These are phyloP conservation scores for Actinemys pallida DNA, from an alignment of 2,113 vertebrate genomes.

Conservation along the genomic window DNA sequence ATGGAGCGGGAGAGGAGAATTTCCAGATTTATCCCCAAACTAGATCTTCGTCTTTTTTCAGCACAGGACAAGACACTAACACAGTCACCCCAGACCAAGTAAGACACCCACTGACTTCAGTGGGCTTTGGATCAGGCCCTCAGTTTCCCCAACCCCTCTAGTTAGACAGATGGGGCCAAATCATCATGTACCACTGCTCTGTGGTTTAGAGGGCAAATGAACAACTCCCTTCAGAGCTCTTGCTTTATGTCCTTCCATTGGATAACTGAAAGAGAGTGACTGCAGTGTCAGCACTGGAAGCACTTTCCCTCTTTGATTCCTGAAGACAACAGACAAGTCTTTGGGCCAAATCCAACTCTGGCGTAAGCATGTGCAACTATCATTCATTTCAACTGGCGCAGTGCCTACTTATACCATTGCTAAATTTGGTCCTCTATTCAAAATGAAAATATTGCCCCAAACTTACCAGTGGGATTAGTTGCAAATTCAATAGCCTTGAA, in stretches of 20 bases:
- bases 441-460: background rate
- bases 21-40: background rate
- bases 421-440: background rate
- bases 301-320: background rate
- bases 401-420: background rate
- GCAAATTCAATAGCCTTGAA: conserved; percentile 85
- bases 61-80: background rate
- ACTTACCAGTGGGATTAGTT: conserved; percentile 89
- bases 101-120: background rate
- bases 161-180: background rate
- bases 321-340: background rate
- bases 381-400: background rate
- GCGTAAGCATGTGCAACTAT: background rate
- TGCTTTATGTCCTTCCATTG: background rate
- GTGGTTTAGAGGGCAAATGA: background rate
- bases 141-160: background rate
- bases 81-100: background rate
- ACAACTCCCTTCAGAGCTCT: background rate
- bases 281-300: background rate
- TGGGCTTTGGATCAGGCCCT: background rate
- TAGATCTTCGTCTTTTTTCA: background rate
- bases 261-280: background rate
- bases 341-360: background rate
- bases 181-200: background rate
- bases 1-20: background rate